Percentiles rank a stretch among this genome's conserved stretches.
phyloP scores from a whole-genome alignment of 2,888 invertebrate species.

The Resseliella maxima region DNA sequence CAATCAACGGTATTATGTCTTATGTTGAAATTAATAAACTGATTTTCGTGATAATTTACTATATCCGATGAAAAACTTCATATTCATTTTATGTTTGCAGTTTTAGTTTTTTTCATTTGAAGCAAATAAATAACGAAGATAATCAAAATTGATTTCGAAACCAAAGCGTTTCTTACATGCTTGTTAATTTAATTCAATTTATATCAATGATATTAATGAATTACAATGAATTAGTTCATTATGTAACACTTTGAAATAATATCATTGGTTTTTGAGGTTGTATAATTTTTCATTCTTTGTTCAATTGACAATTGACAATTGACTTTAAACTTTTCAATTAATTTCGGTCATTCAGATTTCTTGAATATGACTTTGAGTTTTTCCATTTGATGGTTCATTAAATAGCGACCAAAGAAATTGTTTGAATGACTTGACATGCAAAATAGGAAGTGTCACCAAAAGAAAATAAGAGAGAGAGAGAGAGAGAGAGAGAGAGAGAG shows the following conservation, averaged over 20 bases:
- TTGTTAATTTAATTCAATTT: too few relatives aligned
- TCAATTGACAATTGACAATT: background rate
- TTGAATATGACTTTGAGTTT: constrained; percentile 47
- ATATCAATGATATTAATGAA: too few relatives aligned
- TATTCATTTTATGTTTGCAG: background rate
- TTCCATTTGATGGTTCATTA: constrained; percentile 42
- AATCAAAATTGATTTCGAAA: too few relatives aligned
- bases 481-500: background rate
- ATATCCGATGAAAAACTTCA: background rate
- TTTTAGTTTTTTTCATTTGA: background rate
- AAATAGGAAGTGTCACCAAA: background rate
- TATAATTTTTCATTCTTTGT: too few relatives aligned
- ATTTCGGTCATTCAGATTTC: constrained; percentile 22
- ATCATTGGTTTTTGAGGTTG: background rate
- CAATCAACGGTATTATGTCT: constrained; percentile 39
- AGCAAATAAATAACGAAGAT: too few relatives aligned
- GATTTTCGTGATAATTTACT: constrained; percentile 10
- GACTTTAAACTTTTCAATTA: constrained; percentile 35
- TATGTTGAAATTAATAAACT: constrained; percentile 42
- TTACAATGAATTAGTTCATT: too few relatives aligned
- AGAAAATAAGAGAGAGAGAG: too few relatives aligned
- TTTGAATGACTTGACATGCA: constrained; percentile 30
- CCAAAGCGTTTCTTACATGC: too few relatives aligned
- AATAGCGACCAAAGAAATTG: background rate
- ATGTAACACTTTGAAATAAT: background rate